Conservation (phyloP, 2,888 invertebrate species). For the Mimas tiliae region DNA sequence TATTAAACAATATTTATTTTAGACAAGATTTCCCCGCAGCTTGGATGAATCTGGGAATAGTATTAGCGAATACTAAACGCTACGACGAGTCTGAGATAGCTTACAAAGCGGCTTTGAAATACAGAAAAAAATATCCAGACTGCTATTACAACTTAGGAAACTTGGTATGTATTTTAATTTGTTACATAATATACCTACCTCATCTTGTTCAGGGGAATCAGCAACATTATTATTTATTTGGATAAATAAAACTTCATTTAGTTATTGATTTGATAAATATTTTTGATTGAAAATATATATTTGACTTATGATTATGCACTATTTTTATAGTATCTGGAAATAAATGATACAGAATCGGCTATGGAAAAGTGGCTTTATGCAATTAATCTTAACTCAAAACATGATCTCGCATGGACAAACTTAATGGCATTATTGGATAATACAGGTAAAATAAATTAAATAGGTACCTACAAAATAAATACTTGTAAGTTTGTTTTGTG, state of each 20-base stretch:
- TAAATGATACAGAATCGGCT: slow-evolving; percentile 89
- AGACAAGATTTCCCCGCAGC: slow-evolving; percentile 96
- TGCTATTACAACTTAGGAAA: slow-evolving; percentile 98
- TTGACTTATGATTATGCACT: no score
- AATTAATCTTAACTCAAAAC: slow-evolving; percentile 89
- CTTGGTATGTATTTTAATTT: slow-evolving; percentile 85
- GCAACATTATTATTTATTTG: not conserved
- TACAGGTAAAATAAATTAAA: slow-evolving; percentile 71
- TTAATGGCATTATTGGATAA: slow-evolving; percentile 93
- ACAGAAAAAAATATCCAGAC: slow-evolving; percentile 93
- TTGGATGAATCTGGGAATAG: slow-evolving; percentile 99
- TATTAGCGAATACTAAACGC: slow-evolving; percentile 90
- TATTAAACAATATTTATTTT: slow-evolving; percentile 32
- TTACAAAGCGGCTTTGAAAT: slow-evolving; percentile 91
- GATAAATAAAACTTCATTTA: no score
- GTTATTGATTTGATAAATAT: no score
- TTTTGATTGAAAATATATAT: no score
- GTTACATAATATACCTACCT: not conserved
- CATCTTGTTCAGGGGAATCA: not conserved
- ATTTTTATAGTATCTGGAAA: slow-evolving; percentile 89
- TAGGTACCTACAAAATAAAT: not conserved
- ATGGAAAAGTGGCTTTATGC: slow-evolving; percentile 93
- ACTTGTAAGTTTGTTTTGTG: no score
- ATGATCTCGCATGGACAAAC: slow-evolving; percentile 96
- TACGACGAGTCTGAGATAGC: slow-evolving; percentile 90